phyloP scores from a whole-genome alignment of 2,888 invertebrate genomes.

The Dolichopus griseipennis region DNA sequence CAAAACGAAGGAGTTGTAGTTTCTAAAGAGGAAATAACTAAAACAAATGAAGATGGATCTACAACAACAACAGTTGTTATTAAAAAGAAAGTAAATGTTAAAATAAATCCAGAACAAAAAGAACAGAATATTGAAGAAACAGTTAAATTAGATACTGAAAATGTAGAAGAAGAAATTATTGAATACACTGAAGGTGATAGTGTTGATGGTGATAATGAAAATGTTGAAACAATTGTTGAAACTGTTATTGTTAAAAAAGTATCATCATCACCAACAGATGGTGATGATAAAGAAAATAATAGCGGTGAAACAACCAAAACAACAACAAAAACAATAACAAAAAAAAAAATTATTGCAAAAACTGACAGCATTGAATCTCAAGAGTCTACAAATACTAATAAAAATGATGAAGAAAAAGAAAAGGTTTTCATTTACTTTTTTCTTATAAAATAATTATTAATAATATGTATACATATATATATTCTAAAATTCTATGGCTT shows the following conservation, averaged over 20 bases:
- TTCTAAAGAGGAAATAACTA: background rate
- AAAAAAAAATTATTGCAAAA: background rate
- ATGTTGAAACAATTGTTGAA: slow-evolving; percentile 15
- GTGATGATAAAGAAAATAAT: background rate
- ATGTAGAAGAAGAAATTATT: slow-evolving; percentile 13
- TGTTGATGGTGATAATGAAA: slow-evolving; percentile 13
- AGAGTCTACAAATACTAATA: background rate
- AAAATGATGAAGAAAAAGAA: slow-evolving; percentile 11
- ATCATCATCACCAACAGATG: slow-evolving; percentile 4
- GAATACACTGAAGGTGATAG: slow-evolving; percentile 16
- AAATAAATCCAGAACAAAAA: slow-evolving; percentile 9
- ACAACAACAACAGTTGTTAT: slow-evolving; percentile 2
- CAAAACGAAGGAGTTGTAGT: background rate
- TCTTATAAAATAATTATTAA: no score
- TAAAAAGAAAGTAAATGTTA: background rate
- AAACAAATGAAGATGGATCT: background rate
- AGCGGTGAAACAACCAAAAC: background rate
- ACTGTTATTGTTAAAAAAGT: slow-evolving; percentile 17
- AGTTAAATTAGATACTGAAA: background rate
- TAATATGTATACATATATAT: no score
- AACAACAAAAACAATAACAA: slow-evolving; percentile 4
- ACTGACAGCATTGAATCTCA: background rate
- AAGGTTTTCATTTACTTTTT: background rate
- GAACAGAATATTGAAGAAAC: slow-evolving; percentile 9
- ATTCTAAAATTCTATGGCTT: no score